Evolutionary conservation across 2,888 invertebrate species (phyloP).

Genomic region (Labia minor): DNA sequence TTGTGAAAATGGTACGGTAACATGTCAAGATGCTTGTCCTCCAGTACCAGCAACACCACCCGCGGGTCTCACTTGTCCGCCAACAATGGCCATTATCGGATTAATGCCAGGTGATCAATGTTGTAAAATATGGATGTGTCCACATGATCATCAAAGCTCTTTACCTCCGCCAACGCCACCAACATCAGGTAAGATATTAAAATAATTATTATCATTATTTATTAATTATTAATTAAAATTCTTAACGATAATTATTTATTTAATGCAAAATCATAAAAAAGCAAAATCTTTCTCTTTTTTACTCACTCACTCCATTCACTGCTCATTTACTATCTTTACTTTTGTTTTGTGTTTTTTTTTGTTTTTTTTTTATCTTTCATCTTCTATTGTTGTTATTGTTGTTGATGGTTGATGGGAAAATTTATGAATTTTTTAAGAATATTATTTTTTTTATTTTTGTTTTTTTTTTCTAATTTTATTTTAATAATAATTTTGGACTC

Average conservation of each 20-base stretch:
- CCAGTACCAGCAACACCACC: constrained; percentile 69
- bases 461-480: neutral
- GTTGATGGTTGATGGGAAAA: neutral
- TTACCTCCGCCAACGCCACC: neutral
- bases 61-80: constrained; percentile 57
- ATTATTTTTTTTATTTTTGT: neutral
- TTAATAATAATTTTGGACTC: too few species aligned
- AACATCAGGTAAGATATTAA: too few species aligned
- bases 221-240: too few species aligned
- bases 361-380: neutral
- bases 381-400: neutral
- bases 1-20: constrained; percentile 77
- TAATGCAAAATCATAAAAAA: too few species aligned
- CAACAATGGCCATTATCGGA: constrained; percentile 52
- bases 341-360: neutral
- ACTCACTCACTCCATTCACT: neutral
- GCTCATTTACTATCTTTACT: neutral
- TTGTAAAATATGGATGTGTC: constrained; percentile 65
- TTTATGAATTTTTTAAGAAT: neutral
- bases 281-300: neutral
- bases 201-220: too few species aligned
- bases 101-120: constrained; percentile 67
- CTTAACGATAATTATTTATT: too few species aligned
- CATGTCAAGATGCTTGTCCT: constrained; percentile 71
- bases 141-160: constrained; percentile 21